Evolutionary conservation across 2,113 vertebrate genomes (phyloP).

Genomic region (Tetrao urogallus): DNA sequence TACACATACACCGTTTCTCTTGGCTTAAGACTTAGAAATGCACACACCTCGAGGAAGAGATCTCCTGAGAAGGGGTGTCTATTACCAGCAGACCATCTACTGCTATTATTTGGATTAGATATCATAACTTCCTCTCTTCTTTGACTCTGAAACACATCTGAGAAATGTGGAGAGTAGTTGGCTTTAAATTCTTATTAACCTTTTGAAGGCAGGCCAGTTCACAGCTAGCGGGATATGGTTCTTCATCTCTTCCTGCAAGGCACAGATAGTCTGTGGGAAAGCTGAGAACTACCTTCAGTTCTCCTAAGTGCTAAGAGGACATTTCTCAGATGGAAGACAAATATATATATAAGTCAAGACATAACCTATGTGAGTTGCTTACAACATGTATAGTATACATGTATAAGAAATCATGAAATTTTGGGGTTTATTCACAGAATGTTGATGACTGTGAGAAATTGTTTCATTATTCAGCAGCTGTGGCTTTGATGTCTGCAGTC

Average conservation of each 20-base stretch:
- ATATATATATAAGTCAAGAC: neutral
- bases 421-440: neutral
- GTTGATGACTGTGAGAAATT: neutral
- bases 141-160: neutral
- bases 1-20: neutral
- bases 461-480: neutral
- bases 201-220: rapidly evolving
- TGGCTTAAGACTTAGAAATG: neutral
- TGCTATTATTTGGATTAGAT: neutral
- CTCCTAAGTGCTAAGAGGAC: conserved; percentile 20
- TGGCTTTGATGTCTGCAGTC: neutral
- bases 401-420: neutral
- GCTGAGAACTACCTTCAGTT: neutral
- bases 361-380: neutral
- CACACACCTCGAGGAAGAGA: neutral
- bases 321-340: neutral
- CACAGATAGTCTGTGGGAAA: neutral
- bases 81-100: neutral
- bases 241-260: neutral
- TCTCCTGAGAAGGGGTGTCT: neutral
- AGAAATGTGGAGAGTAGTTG: neutral
- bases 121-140: neutral
- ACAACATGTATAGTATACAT: neutral
- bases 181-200: conserved; percentile 12
- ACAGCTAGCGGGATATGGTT: neutral